Base-by-base conservation (phyloP, 53 echinoderm and acorn worm species). In the Hippasteria phrygiana region DNA sequence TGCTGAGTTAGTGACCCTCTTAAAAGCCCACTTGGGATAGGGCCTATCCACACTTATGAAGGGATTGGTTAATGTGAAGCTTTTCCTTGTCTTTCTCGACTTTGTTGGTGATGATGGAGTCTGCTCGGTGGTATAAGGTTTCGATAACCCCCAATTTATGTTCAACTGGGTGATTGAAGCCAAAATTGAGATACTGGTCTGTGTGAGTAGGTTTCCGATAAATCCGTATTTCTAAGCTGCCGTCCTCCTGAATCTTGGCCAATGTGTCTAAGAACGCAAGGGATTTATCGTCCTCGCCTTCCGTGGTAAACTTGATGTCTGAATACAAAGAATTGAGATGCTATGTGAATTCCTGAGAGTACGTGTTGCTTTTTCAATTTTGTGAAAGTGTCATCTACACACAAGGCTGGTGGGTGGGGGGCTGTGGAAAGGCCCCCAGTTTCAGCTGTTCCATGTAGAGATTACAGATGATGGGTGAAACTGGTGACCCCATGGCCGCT, bases 401-500 rank as follows among this genome's bases (percentile, higher is more conserved):
- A n/a, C n/a, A n/a, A n/a, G n/a, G n/a, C n/a, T n/a, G n/a, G n/a
- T n/a, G n/a, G n/a, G n/a, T n/a, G n/a, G n/a, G n/a, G n/a, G n/a
- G 65, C 36, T 18, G 74, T 36, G 22, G 73, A 43, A 93, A 67
- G 20, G 93, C 88, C 74, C 47, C 11, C 10, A 74, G 48, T 88
- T 91, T 79, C 2, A 87, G 71, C 16, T 90, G 34, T 84, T 90
- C 90, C 93, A 90, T 87, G 73, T n/a, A n/a, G n/a, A n/a, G n/a
- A n/a, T n/a, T 93, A 87, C 13, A 89, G 0, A 90, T 77, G 51
- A 93, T 93, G 67, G 90, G 89, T 22, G 87, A 87, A 16, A 90
- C 84, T 24, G 90, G 93, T 14, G 88, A 93, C 11, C 90, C 90
- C 88, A 80, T 90, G 2, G 81, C 93, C 0, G 90, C 90, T 46